phyloP scores from a whole-genome alignment of 1,140 invertebrate species.

The Scaptodrosophila lebanonensis region DNA sequence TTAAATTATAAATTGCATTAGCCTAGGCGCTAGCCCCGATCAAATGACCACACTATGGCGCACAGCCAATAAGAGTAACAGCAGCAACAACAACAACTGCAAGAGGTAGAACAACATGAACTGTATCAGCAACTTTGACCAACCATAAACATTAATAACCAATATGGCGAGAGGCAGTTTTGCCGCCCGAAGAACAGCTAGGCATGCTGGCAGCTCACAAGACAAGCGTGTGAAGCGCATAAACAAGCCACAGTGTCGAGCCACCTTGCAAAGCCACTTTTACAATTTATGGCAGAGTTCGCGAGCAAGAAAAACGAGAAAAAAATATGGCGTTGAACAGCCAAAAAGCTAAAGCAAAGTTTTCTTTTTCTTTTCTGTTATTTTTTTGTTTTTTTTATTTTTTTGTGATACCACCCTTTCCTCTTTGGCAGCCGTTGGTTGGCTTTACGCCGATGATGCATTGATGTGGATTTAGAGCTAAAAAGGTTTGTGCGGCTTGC shows the following conservation, averaged over 20 bases:
- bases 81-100: not conserved
- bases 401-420: too few species aligned
- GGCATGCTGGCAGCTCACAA: slow-evolving; percentile 13
- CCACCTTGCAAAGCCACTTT: slow-evolving; percentile 56
- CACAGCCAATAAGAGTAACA: too few species aligned
- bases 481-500: slow-evolving; percentile 65
- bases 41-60: slow-evolving; percentile 40
- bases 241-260: slow-evolving; percentile 61
- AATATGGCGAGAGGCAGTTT: slow-evolving; percentile 42
- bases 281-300: slow-evolving; percentile 55
- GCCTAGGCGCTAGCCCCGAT: slow-evolving; percentile 43
- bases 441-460: slow-evolving; percentile 66
- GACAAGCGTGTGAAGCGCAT: slow-evolving; percentile 70
- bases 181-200: not conserved
- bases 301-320: not conserved
- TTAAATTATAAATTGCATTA: slow-evolving; percentile 62
- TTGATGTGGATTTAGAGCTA: slow-evolving; percentile 73
- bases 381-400: not conserved
- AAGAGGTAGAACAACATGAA: too few species aligned
- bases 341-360: slow-evolving; percentile 50
- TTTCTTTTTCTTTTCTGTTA: slow-evolving; percentile 17
- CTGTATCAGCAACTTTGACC: too few species aligned
- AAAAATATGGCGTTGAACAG: slow-evolving; percentile 1
- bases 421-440: slow-evolving; percentile 43
- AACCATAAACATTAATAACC: slow-evolving; percentile 69